These are phyloP conservation scores for Mythimna albipuncta DNA, from an alignment of 2,888 invertebrate genomes.

Conservation along the genomic window DNA sequence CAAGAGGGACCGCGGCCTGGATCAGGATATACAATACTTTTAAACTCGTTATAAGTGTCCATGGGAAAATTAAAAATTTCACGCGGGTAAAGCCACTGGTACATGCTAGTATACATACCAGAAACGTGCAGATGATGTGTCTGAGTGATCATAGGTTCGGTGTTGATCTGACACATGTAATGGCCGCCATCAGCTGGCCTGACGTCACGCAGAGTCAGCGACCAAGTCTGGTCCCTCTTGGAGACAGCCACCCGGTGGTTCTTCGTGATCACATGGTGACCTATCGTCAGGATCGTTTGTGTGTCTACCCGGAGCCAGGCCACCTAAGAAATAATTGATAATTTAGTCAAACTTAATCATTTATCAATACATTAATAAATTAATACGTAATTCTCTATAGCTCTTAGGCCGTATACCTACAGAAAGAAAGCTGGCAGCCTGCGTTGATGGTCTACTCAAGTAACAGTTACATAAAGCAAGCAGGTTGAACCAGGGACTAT, in stretches of 20 bases:
- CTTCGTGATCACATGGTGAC: slow-evolving; percentile 96
- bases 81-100: no score
- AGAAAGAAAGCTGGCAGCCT: no score
- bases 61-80: no score
- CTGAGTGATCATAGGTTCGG: slow-evolving; percentile 92
- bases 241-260: slow-evolving; percentile 95
- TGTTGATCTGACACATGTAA: slow-evolving; percentile 93
- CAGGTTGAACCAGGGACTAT: no score
- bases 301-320: slow-evolving; percentile 97
- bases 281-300: slow-evolving; percentile 96
- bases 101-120: slow-evolving; percentile 66
- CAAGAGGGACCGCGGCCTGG: no score
- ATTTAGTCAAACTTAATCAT: not conserved
- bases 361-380: no score
- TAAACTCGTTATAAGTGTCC: no score
- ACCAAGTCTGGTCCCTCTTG: slow-evolving; percentile 94
- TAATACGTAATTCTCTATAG: no score
- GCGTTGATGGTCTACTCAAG: no score
- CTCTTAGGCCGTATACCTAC: no score
- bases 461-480: no score
- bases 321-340: slow-evolving; percentile 90
- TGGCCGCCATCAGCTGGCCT: slow-evolving; percentile 94
- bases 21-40: no score
- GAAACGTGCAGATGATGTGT: slow-evolving; percentile 81
- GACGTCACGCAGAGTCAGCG: slow-evolving; percentile 94